A percentile compares a stretch with the other conserved stretches of the same genome.
phyloP scores from a whole-genome alignment of 2,797 vertebrate species.

The Sphaeramia orbicularis region DNA sequence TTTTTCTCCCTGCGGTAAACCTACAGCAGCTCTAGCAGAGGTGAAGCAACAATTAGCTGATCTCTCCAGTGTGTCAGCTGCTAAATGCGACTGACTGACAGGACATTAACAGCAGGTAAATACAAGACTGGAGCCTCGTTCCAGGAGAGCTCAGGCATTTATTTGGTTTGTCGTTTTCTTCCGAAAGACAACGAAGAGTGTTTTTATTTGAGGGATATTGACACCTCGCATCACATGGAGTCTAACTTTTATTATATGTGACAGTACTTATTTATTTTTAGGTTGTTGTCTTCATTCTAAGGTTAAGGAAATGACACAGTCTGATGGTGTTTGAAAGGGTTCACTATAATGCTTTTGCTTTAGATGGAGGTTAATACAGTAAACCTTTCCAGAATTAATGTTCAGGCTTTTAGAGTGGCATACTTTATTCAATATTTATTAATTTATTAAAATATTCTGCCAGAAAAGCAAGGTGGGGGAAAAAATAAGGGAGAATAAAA shows the following conservation, averaged over 20 bases:
- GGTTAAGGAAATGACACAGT: no score
- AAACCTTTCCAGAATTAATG: neutral
- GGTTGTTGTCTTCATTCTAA: no score
- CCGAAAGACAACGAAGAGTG: conserved; percentile 21
- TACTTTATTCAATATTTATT: conserved; percentile 22
- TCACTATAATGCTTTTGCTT: no score
- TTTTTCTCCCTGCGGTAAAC: conserved; percentile 28
- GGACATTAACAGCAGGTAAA: conserved; percentile 11
- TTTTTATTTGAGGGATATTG: conserved; percentile 17
- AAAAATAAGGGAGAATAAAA: neutral
- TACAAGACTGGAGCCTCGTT: conserved; percentile 7
- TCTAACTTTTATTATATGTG: neutral
- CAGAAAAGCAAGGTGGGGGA: conserved; percentile 3
- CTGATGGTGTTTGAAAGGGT: no score
- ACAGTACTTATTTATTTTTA: no score
- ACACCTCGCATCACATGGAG: neutral
- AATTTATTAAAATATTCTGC: conserved; percentile 28
- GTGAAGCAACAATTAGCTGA: conserved; percentile 42
- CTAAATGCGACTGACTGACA: conserved; percentile 30
- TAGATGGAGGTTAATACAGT: conserved; percentile 13
- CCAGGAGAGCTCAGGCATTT: conserved; percentile 17
- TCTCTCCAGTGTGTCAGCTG: conserved; percentile 29
- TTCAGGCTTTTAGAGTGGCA: conserved; percentile 16
- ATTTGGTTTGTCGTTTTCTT: conserved; percentile 24
- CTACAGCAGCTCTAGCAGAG: no score